Evolutionary conservation across 2,797 vertebrate genomes (phyloP).

Genomic region (Phoebastria nigripes): DNA sequence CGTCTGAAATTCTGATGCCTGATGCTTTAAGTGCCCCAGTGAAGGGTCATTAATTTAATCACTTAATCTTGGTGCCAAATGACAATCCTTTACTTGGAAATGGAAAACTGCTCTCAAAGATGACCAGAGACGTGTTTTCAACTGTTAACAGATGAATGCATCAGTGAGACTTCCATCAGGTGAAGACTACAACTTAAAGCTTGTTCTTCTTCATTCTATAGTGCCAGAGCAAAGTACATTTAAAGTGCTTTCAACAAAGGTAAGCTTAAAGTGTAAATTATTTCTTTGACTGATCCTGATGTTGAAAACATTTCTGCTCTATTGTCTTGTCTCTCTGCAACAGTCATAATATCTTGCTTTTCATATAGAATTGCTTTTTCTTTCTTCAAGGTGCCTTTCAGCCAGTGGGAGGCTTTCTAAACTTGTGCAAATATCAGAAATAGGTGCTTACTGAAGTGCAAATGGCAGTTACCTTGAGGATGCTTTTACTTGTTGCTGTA

Average conservation of each 20-base stretch:
- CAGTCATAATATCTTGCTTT: neutral
- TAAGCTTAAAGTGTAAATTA: conserved; percentile 58
- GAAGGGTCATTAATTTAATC: conserved; percentile 4
- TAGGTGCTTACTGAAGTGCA: neutral
- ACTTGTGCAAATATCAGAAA: neutral
- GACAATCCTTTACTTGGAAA: neutral
- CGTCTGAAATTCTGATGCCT: neutral
- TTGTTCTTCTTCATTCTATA: conserved; percentile 86
- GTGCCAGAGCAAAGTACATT: conserved; percentile 88
- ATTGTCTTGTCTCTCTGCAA: neutral
- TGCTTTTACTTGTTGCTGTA: neutral
- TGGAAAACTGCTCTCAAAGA: neutral
- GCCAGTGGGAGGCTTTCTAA: neutral
- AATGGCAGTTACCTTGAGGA: neutral
- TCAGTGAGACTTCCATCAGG: conserved; percentile 83
- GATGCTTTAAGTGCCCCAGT: neutral
- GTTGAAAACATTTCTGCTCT: neutral
- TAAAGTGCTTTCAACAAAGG: conserved; percentile 94
- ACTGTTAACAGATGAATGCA: conserved; percentile 80
- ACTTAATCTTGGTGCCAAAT: neutral
- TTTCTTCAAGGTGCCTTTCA: neutral
- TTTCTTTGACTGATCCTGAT: neutral
- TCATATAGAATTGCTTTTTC: neutral
- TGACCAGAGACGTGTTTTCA: neutral
- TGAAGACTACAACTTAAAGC: conserved; percentile 82